Evolutionary conservation across 37 sponge, comb jelly and placozoan genomes (phyloP).

Genomic region (Chondrilla cf. caribensis): DNA sequence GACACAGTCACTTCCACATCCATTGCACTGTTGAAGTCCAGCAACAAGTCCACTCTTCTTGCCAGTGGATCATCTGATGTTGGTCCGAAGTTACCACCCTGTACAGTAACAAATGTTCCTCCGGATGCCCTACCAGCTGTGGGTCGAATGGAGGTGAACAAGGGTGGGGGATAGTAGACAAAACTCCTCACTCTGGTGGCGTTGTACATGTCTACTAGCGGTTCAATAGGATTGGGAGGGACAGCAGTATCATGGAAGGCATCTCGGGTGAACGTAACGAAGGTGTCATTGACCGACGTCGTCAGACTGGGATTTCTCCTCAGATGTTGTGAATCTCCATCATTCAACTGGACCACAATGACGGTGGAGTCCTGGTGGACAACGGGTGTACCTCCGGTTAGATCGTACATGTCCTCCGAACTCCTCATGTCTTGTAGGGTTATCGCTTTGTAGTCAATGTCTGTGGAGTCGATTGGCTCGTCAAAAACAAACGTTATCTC

Average conservation of each 20-base stretch:
- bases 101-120: slow-evolving; percentile 65
- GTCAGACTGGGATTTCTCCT: slow-evolving; percentile 62
- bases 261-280: slow-evolving; percentile 47
- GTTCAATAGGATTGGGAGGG: slow-evolving; percentile 70
- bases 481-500: slow-evolving; percentile 72
- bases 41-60: slow-evolving; percentile 63
- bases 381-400: slow-evolving; percentile 56
- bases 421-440: slow-evolving; percentile 68
- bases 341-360: neutral
- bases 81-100: slow-evolving; percentile 80
- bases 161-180: slow-evolving; percentile 70
- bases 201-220: slow-evolving; percentile 68
- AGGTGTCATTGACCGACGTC: slow-evolving; percentile 71
- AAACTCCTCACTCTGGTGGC: slow-evolving; percentile 66
- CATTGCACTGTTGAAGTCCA: slow-evolving; percentile 35
- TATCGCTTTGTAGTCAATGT: slow-evolving; percentile 53
- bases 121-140: slow-evolving; percentile 77
- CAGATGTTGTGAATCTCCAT: slow-evolving; percentile 53
- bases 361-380: neutral
- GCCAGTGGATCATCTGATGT: slow-evolving; percentile 36
- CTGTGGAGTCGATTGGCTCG: slow-evolving; percentile 74
- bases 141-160: slow-evolving; percentile 66
- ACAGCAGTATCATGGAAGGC: slow-evolving; percentile 91
- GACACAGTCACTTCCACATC: slow-evolving; percentile 52
- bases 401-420: slow-evolving; percentile 49